Base-by-base conservation (phyloP, 2,797 vertebrate species). In the Sebastes flavidus region DNA sequence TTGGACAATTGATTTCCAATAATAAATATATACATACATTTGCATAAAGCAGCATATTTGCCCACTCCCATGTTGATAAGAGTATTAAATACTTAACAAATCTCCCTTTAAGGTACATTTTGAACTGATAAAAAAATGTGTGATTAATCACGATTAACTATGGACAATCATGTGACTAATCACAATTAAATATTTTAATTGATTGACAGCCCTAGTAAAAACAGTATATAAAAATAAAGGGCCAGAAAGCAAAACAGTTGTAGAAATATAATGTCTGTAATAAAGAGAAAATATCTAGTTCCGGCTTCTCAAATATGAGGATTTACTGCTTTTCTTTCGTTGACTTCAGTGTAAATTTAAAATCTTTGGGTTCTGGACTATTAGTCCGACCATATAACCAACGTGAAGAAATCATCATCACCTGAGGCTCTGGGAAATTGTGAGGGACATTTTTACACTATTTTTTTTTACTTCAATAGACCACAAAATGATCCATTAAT, bases 111-210 rank as follows among this genome's bases (percentile, higher is more conserved):
- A 49, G 18, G 46, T 49, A 49, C 0, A 49, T 49, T 49, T 49
- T 49, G 7, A 49, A 49, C 46, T 0, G 46, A 49, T 49, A 49
- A 49, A 49, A 42, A 49, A 46, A 49, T 49, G 7, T 49, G 7
- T 18, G 7, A 49, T 49, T 49, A 1, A 42, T 18, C 42, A 46
- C 2, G 42, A 46, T 46, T 46, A 49, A 49, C 7, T 20, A 49
- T 20, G 46, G 16, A 49, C 46, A 49, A 49, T 49, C 46, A 20
- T 0, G 18, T 0, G 18, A 49, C 0, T 49, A 49, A 49, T 20
- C 8, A 0, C 0, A 0, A 49, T 49, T 49, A 49, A 49, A 49
- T 20, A 49, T 49, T 20, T 46, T 8, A 49, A 49, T 49, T 0
- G 18, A 46, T 46, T 46, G 42, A 49, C 46, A 49, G 18, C 46